phyloP scores from a whole-genome alignment of 2,888 invertebrate genomes.

The Conomelus anceps region DNA sequence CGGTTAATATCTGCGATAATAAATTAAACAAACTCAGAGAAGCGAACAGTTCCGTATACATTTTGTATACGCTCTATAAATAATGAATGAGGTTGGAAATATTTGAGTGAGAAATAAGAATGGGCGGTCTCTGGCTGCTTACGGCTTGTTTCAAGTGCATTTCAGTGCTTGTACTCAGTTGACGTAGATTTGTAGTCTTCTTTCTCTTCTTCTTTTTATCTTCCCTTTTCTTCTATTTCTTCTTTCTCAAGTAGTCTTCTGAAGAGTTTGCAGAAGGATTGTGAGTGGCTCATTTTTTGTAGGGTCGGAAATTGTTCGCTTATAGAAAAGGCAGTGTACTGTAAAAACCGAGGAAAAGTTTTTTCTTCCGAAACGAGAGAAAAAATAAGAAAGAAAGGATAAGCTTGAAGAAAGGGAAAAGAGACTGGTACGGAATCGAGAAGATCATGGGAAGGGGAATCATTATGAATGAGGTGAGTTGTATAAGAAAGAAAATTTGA shows the following conservation, averaged over 20 bases:
- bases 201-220: too few species aligned
- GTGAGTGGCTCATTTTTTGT: background rate
- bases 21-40: too few species aligned
- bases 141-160: background rate
- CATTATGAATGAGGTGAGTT: too few species aligned
- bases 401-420: too few species aligned
- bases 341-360: background rate
- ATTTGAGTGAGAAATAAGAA: background rate
- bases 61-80: background rate
- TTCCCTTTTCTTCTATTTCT: background rate
- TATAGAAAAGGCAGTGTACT: background rate
- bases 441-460: too few species aligned
- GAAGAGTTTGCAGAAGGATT: background rate
- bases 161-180: background rate
- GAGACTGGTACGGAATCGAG: too few species aligned
- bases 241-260: background rate
- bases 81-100: background rate
- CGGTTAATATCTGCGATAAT: too few species aligned
- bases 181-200: too few species aligned
- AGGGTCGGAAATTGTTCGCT: background rate
- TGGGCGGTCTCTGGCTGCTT: background rate
- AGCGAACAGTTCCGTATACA: background rate
- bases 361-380: background rate
- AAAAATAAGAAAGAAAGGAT: background rate
- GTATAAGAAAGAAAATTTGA: too few species aligned